These are phyloP conservation scores for Dynastes hyllus DNA, from an alignment of 2,888 invertebrate genomes.

Conservation along the genomic window DNA sequence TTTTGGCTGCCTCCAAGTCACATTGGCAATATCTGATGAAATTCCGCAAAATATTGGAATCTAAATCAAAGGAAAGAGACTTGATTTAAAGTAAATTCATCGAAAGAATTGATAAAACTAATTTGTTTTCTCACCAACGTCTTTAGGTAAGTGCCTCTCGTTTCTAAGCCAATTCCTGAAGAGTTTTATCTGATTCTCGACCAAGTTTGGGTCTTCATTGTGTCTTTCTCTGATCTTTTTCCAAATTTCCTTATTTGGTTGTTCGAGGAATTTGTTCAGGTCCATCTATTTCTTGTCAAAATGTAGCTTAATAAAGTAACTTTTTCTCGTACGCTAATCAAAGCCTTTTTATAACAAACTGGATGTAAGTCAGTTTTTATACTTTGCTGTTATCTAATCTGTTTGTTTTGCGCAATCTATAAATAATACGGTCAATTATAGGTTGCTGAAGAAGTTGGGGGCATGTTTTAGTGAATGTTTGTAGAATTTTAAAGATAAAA, in stretches of 20 bases:
- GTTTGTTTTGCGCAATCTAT: too few species aligned
- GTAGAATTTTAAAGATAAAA: too few species aligned
- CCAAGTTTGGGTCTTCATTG: slow-evolving; percentile 10
- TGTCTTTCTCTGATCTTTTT: not conserved
- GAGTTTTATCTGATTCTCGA: not conserved
- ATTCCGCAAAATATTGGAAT: slow-evolving; percentile 66
- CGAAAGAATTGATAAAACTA: slow-evolving; percentile 20
- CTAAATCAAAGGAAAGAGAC: slow-evolving; percentile 58
- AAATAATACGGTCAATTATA: too few species aligned
- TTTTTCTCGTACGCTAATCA: too few species aligned
- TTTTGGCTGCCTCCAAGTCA: slow-evolving; percentile 77
- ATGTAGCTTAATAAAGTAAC: too few species aligned
- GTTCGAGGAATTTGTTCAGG: not conserved
- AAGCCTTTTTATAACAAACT: too few species aligned
- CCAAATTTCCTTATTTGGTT: not conserved
- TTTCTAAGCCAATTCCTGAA: slow-evolving; percentile 23
- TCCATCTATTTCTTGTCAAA: not conserved
- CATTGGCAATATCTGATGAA: slow-evolving; percentile 78
- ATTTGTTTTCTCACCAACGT: slow-evolving; percentile 11
- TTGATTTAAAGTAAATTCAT: slow-evolving; percentile 68
- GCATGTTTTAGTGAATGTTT: too few species aligned
- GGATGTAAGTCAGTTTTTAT: too few species aligned
- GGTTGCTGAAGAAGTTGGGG: too few species aligned
- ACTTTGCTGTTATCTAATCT: too few species aligned
- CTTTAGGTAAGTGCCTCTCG: slow-evolving; percentile 1